Evolutionary conservation across 1,140 invertebrate species (phyloP).

Genomic region (Pemphigus obesinymphae): DNA sequence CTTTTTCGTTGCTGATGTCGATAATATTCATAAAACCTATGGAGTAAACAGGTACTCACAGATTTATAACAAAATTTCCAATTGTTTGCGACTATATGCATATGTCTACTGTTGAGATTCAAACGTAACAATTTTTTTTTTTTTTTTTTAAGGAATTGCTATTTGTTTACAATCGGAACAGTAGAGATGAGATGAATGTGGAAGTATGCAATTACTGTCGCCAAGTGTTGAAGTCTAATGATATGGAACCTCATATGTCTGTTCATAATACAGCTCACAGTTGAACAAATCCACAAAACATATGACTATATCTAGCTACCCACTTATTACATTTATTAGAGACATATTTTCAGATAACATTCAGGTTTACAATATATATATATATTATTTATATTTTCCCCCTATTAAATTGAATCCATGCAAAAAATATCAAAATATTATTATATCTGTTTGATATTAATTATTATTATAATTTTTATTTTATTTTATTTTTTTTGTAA

Average conservation of each 20-base stretch:
- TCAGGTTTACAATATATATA: not conserved
- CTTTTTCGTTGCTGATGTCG: too few relatives aligned
- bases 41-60: not conserved
- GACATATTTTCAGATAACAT: too few relatives aligned
- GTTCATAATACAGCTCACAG: not conserved
- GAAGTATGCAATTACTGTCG: not conserved
- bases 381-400: not conserved
- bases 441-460: not conserved
- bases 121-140: not conserved
- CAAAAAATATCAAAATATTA: not conserved
- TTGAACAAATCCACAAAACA: not conserved
- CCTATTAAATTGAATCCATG: not conserved
- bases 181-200: not conserved
- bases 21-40: too few relatives aligned
- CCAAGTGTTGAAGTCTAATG: not conserved
- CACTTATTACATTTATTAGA: not conserved
- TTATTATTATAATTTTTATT: too few relatives aligned
- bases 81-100: not conserved
- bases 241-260: not conserved
- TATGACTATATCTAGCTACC: not conserved
- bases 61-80: not conserved
- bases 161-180: not conserved
- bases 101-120: not conserved
- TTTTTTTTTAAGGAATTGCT: conserved; percentile 17
- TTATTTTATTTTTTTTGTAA: too few relatives aligned